Percentiles rank a stretch among this genome's conserved stretches.
These are phyloP conservation scores for Aradophagus sp. DNA, from an alignment of 1,140 invertebrate genomes.

Conservation along the genomic window DNA sequence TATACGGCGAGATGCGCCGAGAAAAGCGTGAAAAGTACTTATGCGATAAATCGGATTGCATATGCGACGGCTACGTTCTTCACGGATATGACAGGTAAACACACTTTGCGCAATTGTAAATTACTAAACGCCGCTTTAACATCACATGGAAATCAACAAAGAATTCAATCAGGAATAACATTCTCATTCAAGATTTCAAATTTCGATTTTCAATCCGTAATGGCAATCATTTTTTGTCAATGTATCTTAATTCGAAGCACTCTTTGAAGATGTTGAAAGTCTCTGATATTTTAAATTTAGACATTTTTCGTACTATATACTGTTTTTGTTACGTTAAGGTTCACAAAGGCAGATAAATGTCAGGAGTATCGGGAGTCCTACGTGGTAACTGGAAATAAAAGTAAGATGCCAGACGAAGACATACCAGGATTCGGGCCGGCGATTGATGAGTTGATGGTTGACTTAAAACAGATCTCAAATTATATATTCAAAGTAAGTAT, in stretches of 20 bases:
- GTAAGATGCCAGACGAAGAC: constrained; percentile 79
- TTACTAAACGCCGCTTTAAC: too few species aligned
- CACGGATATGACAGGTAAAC: constrained; percentile 47
- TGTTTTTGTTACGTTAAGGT: constrained; percentile 12
- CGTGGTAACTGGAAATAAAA: constrained; percentile 79
- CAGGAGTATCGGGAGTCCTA: constrained; percentile 77
- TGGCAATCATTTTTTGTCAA: too few species aligned
- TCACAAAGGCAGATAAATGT: constrained; percentile 43
- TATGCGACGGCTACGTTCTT: constrained; percentile 39
- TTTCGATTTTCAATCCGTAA: too few species aligned
- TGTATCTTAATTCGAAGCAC: too few species aligned
- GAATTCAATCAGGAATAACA: too few species aligned
- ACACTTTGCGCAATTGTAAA: too few species aligned
- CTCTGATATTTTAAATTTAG: too few species aligned
- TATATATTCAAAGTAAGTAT: constrained; percentile 40
- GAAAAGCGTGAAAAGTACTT: constrained; percentile 51
- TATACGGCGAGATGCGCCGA: constrained; percentile 32
- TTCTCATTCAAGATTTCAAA: too few species aligned
- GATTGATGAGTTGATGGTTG: constrained; percentile 78
- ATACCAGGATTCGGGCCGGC: constrained; percentile 80
- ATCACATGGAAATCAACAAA: too few species aligned
- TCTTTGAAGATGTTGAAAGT: too few species aligned
- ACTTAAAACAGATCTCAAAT: constrained; percentile 80
- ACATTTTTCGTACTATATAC: not conserved
- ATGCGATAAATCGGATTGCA: constrained; percentile 41